phyloP scores from a whole-genome alignment of 1,140 invertebrate species.

The Cotesia chilonis region DNA sequence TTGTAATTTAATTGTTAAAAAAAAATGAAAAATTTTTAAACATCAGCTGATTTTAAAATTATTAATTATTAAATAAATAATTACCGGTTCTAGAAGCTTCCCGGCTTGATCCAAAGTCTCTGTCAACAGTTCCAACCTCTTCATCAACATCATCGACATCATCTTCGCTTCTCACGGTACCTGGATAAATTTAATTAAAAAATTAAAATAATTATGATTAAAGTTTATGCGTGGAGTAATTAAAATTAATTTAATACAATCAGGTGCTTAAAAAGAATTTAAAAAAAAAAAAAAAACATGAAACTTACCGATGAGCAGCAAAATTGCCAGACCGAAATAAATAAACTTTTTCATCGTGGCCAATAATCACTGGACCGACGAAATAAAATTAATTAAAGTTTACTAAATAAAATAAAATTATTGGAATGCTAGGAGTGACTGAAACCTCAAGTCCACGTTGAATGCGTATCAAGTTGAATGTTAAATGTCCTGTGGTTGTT shows the following conservation, averaged over 20 bases:
- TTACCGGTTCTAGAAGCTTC: constrained; percentile 87
- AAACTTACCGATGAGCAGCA: constrained; percentile 67
- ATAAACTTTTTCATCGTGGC: constrained; percentile 69
- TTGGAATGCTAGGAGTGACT: too few species aligned
- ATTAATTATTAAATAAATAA: constrained; percentile 22
- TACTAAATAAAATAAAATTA: background rate
- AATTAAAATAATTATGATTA: background rate
- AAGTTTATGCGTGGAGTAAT: constrained; percentile 8
- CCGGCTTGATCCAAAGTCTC: constrained; percentile 79
- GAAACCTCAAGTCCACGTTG: too few species aligned
- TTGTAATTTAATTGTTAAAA: background rate
- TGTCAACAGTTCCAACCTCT: constrained; percentile 71
- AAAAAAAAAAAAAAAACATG: constrained; percentile 33
- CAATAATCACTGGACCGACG: constrained; percentile 33
- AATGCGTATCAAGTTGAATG: too few species aligned
- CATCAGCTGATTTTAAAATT: too few species aligned
- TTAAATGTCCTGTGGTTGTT: background rate
- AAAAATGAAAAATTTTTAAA: too few species aligned
- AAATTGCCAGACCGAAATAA: constrained; percentile 61
- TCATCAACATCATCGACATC: constrained; percentile 55
- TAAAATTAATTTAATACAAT: constrained; percentile 24
- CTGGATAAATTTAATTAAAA: constrained; percentile 42
- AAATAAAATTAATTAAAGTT: constrained; percentile 34
- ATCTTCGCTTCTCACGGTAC: constrained; percentile 55
- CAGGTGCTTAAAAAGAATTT: too few species aligned